phyloP scores from a whole-genome alignment of 2,888 invertebrate species.

The Stenichneumon culpator region DNA sequence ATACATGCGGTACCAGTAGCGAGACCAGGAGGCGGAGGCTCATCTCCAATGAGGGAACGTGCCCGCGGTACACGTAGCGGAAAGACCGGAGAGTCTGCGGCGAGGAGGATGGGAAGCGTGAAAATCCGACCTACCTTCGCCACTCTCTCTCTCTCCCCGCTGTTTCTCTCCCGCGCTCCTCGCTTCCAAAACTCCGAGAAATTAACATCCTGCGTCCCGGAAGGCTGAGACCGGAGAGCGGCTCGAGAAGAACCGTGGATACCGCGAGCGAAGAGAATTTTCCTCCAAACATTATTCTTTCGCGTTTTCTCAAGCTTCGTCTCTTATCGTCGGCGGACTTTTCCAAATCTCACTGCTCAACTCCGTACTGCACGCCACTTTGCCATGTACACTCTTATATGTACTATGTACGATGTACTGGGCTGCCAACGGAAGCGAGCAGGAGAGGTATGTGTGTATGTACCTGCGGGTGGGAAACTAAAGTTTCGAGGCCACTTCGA shows the following conservation, averaged over 20 bases:
- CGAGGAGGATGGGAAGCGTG: slow-evolving; percentile 25
- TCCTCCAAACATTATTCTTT: slow-evolving; percentile 52
- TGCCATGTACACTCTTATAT: slow-evolving; percentile 5
- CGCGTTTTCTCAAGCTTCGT: not conserved
- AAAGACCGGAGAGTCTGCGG: slow-evolving; percentile 17
- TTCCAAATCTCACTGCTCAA: slow-evolving; percentile 33
- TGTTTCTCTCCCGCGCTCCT: not conserved
- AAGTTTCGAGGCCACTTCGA: slow-evolving; percentile 57
- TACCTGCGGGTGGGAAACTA: slow-evolving; percentile 41
- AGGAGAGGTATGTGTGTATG: not conserved
- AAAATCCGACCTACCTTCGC: slow-evolving; percentile 28
- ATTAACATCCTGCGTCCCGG: slow-evolving; percentile 30
- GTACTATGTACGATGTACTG: not conserved
- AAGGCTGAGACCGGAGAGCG: not conserved
- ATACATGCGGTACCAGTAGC: slow-evolving; percentile 17
- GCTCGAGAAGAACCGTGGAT: not conserved
- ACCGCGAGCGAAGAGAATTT: slow-evolving; percentile 13
- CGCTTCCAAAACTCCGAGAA: slow-evolving; percentile 33
- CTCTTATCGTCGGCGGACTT: slow-evolving; percentile 41
- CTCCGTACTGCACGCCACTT: slow-evolving; percentile 22
- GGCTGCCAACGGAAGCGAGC: slow-evolving; percentile 16
- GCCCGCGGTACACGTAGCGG: slow-evolving; percentile 20
- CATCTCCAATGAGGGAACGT: slow-evolving; percentile 45
- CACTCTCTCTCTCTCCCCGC: not conserved
- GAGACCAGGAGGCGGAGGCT: slow-evolving; percentile 13